Evolutionary conservation across 2,797 vertebrate genomes (phyloP), one percentile per base, ranked within the genome.

Genomic region (Arctocebus calabarensis): DNA sequence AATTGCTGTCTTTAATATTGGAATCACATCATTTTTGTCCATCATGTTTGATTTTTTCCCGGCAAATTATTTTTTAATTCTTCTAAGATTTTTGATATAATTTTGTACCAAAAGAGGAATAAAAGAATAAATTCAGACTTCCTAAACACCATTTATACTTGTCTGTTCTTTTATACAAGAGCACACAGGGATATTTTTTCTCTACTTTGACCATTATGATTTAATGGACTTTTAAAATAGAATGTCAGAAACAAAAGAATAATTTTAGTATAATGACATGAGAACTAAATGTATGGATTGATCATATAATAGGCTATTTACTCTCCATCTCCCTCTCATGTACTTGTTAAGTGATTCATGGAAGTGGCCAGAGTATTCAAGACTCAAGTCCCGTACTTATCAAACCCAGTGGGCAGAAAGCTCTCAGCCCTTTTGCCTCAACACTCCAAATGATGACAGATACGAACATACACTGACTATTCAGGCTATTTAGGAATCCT

Each of bases 201-300:
- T 95, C 68, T 86, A 86, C 91, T 96, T 94, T 93, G 79, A 96
- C 27, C 48, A 84, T 88, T 83, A 89, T 88, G 88, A 90, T 88
- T 97, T 96, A 97, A 96, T 96, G 87, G 91, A 93, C 64, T 97
- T 97, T 97, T 96, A 7, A 97, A 97, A 88, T 90, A 96, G 88
- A 94, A 94, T 97, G 94, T 97, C 96, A 97, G 93, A 96, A 97
- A 95, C 88, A 97, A 96, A 96, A 96, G 91, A 97, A 96, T 96
- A 95, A 97, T 97, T 97, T 97, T 94, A 79, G 82, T 86, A 90
- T 70, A 93, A 91, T 90, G 77, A 32, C 89, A 88, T 59, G 77
- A 95, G 81, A 88, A 90, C 37, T 92, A 83, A 88, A 88, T 79
- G 64, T 88, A 90, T 85, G 78, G 87, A 94, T 95, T 93, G 94